A percentile compares a stretch with the other conserved stretches of the same genome.
phyloP scores from a whole-genome alignment of 2,113 vertebrate species.

The Carassius auratus region DNA sequence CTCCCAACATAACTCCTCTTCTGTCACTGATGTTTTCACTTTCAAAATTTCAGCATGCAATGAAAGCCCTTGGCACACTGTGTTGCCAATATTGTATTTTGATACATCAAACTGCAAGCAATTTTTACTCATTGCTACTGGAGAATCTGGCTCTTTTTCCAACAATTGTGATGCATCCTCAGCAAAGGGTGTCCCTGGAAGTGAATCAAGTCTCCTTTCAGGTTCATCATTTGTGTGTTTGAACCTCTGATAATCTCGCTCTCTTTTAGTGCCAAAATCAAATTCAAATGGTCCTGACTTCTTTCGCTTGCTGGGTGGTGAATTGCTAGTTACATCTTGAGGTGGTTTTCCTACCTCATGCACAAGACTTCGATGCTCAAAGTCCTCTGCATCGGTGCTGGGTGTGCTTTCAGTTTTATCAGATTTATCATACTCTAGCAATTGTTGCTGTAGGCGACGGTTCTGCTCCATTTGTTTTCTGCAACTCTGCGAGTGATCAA shows the following conservation, averaged over 20 bases:
- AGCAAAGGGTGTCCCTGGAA: conserved; percentile 75
- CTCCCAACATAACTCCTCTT: conserved; percentile 89
- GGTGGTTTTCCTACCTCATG: conserved; percentile 85
- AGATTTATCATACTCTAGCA: conserved; percentile 85
- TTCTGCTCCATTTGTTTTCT: conserved; percentile 91
- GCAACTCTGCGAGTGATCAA: conserved; percentile 87
- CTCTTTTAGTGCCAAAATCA: conserved; percentile 83
- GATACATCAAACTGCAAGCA: conserved; percentile 80
- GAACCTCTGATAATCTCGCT: conserved; percentile 82
- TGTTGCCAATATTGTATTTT: conserved; percentile 83
- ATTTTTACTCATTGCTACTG: conserved; percentile 80
- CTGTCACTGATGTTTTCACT: conserved; percentile 83
- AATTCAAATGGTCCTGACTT: conserved; percentile 86
- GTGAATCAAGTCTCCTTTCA: conserved; percentile 79
- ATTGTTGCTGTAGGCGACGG: conserved; percentile 82
- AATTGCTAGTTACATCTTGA: conserved; percentile 83
- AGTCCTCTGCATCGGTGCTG: conserved; percentile 80
- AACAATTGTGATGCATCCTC: conserved; percentile 79
- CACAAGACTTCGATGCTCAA: conserved; percentile 83
- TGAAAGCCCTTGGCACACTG: conserved; percentile 76
- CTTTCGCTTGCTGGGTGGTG: conserved; percentile 87
- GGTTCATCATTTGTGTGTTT: conserved; percentile 88
- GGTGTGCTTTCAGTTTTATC: conserved; percentile 84
- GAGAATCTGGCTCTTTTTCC: conserved; percentile 82
- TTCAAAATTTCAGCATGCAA: conserved; percentile 85